Evolutionary conservation across 1,140 invertebrate genomes (phyloP).

Genomic region (Drosophila hydei): DNA sequence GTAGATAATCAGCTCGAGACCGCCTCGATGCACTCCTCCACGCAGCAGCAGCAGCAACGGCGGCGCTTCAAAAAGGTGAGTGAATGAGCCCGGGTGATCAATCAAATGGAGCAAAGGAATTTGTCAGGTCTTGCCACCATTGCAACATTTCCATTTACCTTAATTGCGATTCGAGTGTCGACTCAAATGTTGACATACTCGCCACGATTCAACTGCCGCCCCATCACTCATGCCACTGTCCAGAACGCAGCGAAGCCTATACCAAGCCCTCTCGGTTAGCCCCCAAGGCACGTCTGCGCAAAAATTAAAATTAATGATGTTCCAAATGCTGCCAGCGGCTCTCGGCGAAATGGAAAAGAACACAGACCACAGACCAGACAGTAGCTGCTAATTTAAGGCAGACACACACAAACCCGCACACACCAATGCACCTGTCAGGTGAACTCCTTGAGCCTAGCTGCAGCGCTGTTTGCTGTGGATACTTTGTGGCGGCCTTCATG

Average conservation of each 20-base stretch:
- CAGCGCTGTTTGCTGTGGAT: slow-evolving; percentile 43
- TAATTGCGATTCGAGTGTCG: slow-evolving; percentile 28
- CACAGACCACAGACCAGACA: slow-evolving; percentile 26
- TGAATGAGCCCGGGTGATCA: slow-evolving; percentile 19
- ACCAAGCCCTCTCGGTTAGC: slow-evolving; percentile 18
- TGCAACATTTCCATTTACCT: slow-evolving; percentile 40
- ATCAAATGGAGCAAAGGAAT: slow-evolving; percentile 33
- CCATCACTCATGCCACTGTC: slow-evolving; percentile 42
- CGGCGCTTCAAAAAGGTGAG: slow-evolving; percentile 78
- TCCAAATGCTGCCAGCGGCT: slow-evolving; percentile 57
- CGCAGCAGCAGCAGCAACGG: slow-evolving; percentile 59
- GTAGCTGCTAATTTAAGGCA: slow-evolving; percentile 74
- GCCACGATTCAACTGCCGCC: slow-evolving; percentile 20
- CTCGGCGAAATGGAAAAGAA: slow-evolving; percentile 19
- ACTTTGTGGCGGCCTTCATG: slow-evolving; percentile 36
- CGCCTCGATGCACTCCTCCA: slow-evolving; percentile 63
- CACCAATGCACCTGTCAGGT: slow-evolving; percentile 25
- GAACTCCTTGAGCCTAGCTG: slow-evolving; percentile 26
- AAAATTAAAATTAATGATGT: slow-evolving; percentile 82
- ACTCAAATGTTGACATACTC: slow-evolving; percentile 18
- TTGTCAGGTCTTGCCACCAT: slow-evolving; percentile 37
- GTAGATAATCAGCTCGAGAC: slow-evolving; percentile 49
- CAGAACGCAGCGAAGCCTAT: slow-evolving; percentile 57
- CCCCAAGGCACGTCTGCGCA: slow-evolving; percentile 69
- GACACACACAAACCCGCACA: slow-evolving; percentile 36